phyloP scores from a whole-genome alignment of 2,113 vertebrate genomes.

The Cyanoderma ruficeps region DNA sequence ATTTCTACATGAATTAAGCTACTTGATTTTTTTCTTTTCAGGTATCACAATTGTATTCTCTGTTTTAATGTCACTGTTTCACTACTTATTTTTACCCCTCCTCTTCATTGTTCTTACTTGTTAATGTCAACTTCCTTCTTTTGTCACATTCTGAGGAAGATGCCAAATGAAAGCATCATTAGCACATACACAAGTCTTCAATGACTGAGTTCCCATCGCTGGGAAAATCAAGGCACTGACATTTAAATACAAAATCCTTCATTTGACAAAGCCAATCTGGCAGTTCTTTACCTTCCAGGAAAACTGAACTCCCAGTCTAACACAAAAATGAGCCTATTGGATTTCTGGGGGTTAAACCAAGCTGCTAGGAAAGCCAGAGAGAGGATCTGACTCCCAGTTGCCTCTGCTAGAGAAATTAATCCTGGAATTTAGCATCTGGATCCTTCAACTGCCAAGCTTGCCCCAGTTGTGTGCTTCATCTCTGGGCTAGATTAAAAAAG shows the following conservation, averaged over 20 bases:
- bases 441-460: slow-evolving; percentile 74
- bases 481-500: slow-evolving; percentile 72
- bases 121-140: background rate
- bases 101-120: background rate
- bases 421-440: slow-evolving; percentile 80
- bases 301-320: slow-evolving; percentile 36
- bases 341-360: slow-evolving; percentile 60
- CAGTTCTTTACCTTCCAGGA: slow-evolving; percentile 36
- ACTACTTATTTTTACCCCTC: background rate
- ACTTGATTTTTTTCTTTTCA: background rate
- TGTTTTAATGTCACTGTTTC: background rate
- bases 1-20: background rate
- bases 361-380: slow-evolving; percentile 53
- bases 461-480: slow-evolving; percentile 69
- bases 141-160: background rate
- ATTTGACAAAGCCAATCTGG: slow-evolving; percentile 31
- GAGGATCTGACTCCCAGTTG: slow-evolving; percentile 69
- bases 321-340: slow-evolving; percentile 42
- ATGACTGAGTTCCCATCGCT: background rate
- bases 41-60: background rate
- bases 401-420: slow-evolving; percentile 75
- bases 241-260: slow-evolving; percentile 53
- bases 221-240: slow-evolving; percentile 22
- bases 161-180: background rate
- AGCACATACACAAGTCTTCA: background rate